phyloP scores from a whole-genome alignment of 2,113 vertebrate species.

The Meriones unguiculatus region DNA sequence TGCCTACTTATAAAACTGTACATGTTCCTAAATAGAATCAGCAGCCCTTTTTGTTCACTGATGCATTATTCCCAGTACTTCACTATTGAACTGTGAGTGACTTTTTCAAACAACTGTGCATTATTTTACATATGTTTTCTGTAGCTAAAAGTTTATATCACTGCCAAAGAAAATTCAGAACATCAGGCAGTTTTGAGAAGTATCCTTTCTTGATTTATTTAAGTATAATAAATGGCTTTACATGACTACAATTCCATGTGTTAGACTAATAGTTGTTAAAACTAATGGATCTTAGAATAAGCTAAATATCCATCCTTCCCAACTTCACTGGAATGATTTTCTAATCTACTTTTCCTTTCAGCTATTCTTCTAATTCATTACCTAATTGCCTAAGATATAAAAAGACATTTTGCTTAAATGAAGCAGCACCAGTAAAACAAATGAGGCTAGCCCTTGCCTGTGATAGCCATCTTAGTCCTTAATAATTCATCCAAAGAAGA shows the following conservation, averaged over 20 bases:
- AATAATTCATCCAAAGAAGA: constrained; percentile 62
- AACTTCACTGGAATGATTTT: constrained; percentile 59
- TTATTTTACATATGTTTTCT: constrained; percentile 71
- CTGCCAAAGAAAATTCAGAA: constrained; percentile 59
- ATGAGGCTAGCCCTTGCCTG: constrained; percentile 70
- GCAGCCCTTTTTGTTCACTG: not conserved
- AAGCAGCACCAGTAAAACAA: constrained; percentile 74
- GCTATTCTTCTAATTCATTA: constrained; percentile 71
- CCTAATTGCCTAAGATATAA: constrained; percentile 76
- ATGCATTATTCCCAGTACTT: constrained; percentile 22
- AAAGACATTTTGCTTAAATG: constrained; percentile 74
- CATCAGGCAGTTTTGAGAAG: constrained; percentile 73
- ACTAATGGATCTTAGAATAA: constrained; percentile 67
- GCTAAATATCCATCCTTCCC: constrained; percentile 58
- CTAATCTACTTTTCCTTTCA: constrained; percentile 65
- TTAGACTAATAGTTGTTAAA: constrained; percentile 50
- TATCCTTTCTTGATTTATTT: constrained; percentile 75
- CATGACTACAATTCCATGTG: constrained; percentile 45
- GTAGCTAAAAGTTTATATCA: constrained; percentile 66
- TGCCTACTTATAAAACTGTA: not conserved
- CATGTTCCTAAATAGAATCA: constrained; percentile 23
- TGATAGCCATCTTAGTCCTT: constrained; percentile 45
- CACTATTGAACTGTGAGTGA: constrained; percentile 46
- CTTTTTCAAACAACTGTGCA: constrained; percentile 51
- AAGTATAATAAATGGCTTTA: constrained; percentile 72